Evolutionary conservation across 2,888 invertebrate species (phyloP).

Genomic region (Choristoneura rosaceana): DNA sequence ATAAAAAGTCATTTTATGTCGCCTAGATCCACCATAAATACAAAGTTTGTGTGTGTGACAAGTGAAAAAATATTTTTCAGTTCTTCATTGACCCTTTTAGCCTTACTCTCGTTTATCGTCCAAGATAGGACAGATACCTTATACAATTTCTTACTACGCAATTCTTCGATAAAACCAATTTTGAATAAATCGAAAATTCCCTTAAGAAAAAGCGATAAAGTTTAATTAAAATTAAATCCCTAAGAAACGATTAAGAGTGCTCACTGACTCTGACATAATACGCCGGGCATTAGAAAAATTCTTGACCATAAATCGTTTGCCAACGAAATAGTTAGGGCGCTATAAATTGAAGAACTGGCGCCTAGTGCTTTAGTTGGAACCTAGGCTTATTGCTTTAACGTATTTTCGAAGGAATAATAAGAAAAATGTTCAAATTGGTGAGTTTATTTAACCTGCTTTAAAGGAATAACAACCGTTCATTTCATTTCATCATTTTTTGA

Average conservation of each 20-base stretch:
- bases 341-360: constrained; percentile 37
- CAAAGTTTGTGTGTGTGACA: too few species aligned
- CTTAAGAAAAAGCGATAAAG: not conserved
- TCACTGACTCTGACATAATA: constrained; percentile 33
- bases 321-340: constrained; percentile 31
- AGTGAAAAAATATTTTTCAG: too few species aligned
- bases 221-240: constrained; percentile 13
- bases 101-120: too few species aligned
- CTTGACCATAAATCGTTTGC: constrained; percentile 38
- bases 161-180: too few species aligned
- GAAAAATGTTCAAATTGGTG: constrained; percentile 65
- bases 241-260: constrained; percentile 4
- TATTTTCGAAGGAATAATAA: constrained; percentile 33
- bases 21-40: too few species aligned
- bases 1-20: too few species aligned
- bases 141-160: too few species aligned
- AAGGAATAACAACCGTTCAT: too few species aligned
- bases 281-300: constrained; percentile 32
- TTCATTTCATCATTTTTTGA: too few species aligned
- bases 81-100: too few species aligned
- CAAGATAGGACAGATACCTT: too few species aligned
- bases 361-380: constrained; percentile 22
- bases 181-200: not conserved
- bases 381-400: constrained; percentile 17
- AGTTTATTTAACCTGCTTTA: constrained; percentile 47